Conservation (phyloP, 2,113 vertebrate genomes). For the Actinemys pallida region DNA sequence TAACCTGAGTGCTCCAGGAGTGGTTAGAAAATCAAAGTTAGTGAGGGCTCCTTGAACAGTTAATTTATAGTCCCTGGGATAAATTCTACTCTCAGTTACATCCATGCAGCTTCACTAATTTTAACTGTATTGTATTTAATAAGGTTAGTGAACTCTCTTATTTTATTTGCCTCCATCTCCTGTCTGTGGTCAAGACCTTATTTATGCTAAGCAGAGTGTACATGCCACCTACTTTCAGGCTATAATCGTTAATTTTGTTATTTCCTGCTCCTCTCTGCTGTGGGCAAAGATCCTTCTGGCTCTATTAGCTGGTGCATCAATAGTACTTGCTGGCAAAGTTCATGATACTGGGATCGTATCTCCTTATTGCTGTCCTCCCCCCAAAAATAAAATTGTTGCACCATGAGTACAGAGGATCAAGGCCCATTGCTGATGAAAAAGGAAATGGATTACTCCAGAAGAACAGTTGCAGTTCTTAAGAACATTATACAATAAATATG, state of each 20-base stretch:
- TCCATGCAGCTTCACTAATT: neutral
- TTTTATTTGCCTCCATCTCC: conserved; percentile 22
- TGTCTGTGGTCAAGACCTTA: conserved; percentile 30
- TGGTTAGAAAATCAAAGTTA: neutral
- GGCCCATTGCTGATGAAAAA: conserved; percentile 61
- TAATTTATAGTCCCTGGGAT: neutral
- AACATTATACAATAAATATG: conserved; percentile 61
- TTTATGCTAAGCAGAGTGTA: conserved; percentile 25
- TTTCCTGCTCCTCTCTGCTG: conserved; percentile 44
- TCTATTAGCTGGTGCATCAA: conserved; percentile 40
- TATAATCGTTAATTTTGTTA: conserved; percentile 46
- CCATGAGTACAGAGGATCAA: conserved; percentile 49
- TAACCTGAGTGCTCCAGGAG: neutral
- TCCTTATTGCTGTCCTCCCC: neutral
- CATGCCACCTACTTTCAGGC: conserved; percentile 13
- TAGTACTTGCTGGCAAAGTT: conserved; percentile 30
- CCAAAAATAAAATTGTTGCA: conserved; percentile 54
- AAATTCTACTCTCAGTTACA: neutral
- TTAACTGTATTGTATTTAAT: neutral
- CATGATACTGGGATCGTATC: neutral
- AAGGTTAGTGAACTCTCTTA: neutral
- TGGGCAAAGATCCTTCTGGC: neutral
- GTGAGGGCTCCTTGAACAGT: neutral
- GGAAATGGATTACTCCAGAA: conserved; percentile 63
- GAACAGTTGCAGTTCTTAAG: conserved; percentile 62